Evolutionary conservation across 2,888 invertebrate species (phyloP).

Genomic region (Neoaliturus tenellus): DNA sequence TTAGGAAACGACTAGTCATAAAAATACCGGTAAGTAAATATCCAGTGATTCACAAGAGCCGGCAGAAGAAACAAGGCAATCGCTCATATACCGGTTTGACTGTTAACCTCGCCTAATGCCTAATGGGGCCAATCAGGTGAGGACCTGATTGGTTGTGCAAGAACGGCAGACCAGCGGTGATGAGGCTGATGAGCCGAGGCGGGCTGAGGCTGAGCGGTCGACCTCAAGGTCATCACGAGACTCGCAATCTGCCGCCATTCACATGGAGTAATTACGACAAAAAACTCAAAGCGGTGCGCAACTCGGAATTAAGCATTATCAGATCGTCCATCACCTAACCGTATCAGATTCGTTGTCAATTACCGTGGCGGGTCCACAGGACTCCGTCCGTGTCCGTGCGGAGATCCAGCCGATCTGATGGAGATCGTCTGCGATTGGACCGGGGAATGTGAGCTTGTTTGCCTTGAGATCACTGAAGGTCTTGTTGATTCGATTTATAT

Average conservation of each 20-base stretch:
- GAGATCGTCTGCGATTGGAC: background rate
- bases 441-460: background rate
- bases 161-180: background rate
- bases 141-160: background rate
- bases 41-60: background rate
- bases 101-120: background rate
- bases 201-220: background rate
- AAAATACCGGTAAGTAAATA: too few species aligned
- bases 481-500: too few species aligned
- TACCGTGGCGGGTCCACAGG: background rate
- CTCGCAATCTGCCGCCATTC: background rate
- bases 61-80: background rate
- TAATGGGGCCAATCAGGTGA: slow-evolving; percentile 10
- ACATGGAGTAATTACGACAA: slow-evolving; percentile 13
- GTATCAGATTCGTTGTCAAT: slow-evolving; percentile 12
- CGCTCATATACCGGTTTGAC: background rate
- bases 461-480: background rate
- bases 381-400: background rate
- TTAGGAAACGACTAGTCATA: too few species aligned
- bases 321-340: background rate
- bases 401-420: background rate
- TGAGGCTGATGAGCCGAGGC: background rate
- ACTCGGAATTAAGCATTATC: slow-evolving; percentile 14
- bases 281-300: slow-evolving; percentile 10
- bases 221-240: background rate